Base-by-base conservation (phyloP, 1,140 invertebrate genomes). In the Rhopalosiphum padi region DNA sequence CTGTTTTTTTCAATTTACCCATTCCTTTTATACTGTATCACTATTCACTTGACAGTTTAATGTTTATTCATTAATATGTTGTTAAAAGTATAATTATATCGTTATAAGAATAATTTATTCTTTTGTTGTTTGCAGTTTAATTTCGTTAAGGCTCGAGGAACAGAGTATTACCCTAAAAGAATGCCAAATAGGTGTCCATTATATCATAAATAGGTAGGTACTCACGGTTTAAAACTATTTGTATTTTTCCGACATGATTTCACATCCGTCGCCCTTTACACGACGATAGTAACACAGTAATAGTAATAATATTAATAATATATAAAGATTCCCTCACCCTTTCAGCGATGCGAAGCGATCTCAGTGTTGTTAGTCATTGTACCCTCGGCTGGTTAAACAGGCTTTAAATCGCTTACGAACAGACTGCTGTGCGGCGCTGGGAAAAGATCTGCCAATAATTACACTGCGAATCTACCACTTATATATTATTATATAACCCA, bases 1-100 rank as follows among this genome's bases (percentile, higher is more conserved):
- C 37, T 43, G 89, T 68, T 60, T 60, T 90, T 60, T 90, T 90
- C 89, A 90, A 90, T 90, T 90, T 43, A 43, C n/a, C 37, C 37
- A 2, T 68, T 43, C 9, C 15, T 41, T 18, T 90, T 60, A 18
- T 90, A 23, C 22, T 37, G 37, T 90, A 89, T 25, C 53, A 60
- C 41, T n/a, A 77, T 77, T 77, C 15, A n/a, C 51, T 90, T 43
- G 88, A 90, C 89, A 68, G 53, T 90, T 68, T n/a, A 90, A 90
- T 43, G 55, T 90, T 41, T 90, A 68, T 68, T 90, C 89, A 68
- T 90, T 68, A 90, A 90, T 43, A 60, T 21, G 53, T 68, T 60
- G 53, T 90, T 89, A 60, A 90, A 68, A 41, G 37, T 68, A 43
- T 68, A 43, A 90, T 90, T 68, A 90, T 30, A 68, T 68, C 53